Evolutionary conservation across 2,797 vertebrate species (phyloP), one percentile per base, ranked within the genome.

Genomic region (Poecile montanus): DNA sequence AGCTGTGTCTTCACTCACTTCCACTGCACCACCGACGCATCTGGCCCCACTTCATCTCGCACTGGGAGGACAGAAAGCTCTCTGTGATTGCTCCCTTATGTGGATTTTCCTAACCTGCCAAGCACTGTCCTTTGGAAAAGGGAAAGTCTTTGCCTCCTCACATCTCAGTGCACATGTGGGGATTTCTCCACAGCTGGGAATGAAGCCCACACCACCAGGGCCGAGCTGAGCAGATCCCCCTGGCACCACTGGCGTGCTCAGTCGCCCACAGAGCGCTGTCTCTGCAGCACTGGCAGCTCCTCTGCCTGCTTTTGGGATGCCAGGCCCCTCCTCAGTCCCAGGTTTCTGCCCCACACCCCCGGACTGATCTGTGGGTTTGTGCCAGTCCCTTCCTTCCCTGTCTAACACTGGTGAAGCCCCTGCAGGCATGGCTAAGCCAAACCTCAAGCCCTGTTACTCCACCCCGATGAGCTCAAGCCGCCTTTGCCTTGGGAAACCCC

Each of bases 191-290:
- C 72, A 63, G 83, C 80, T 16, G 47, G 86, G 50, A 47, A 51
- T 0, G 22, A 20, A 68, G 88, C 27, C 2, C 11, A 27, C 2
- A 5, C 40, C 8, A 22, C 29, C 7, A 1, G 44, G 44, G 48
- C 38, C 0, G 20, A 65, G 66, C 53, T 6, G 15, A 2, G 22
- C 1, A 0, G 48, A 38, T 53, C 47, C 30, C 61, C 23, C 38
- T 57, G 68, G 65, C 12, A 15, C 32, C 6, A 4, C 17, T 9
- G 8, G 48, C 3, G 1, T 9, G 79, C 62, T 85, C 84, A 11
- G 57, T 5, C 5, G 2, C 68, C 75, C 8, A 9, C 67, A 48
- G 47, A 50, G 32, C 0, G 2, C 89, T n/a, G 60, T 13, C 54
- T 86, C 67, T 36, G 88, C 56, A 50, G 78, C 61, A 2, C 57